A percentile compares a stretch with the other conserved stretches of the same genome.
Conservation (phyloP, 2,797 vertebrate genomes). For the Sebastes jordani region DNA sequence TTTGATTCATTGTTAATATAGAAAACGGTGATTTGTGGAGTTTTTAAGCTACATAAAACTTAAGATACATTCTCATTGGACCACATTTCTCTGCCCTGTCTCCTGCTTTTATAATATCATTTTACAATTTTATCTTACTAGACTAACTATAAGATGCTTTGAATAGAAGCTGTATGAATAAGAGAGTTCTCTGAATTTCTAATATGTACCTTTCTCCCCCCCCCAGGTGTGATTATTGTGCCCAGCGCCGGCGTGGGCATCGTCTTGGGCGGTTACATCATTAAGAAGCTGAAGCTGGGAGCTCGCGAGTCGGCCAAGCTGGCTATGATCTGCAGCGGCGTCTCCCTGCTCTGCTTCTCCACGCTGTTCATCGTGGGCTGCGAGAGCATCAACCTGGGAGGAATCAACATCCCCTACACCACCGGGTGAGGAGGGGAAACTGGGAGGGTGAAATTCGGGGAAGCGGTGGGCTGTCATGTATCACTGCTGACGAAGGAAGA, state of each 20-base stretch:
- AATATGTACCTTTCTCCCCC: too few relatives aligned
- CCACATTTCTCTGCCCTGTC: neutral
- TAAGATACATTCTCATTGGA: neutral
- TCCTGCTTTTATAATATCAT: neutral
- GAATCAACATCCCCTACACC: constrained; percentile 99
- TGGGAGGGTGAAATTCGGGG: neutral
- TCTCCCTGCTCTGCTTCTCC: constrained; percentile 97
- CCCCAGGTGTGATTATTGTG: constrained; percentile 93
- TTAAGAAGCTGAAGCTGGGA: constrained; percentile 97
- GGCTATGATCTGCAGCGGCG: constrained; percentile 99
- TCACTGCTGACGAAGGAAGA: neutral
- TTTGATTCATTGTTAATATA: neutral
- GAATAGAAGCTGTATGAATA: neutral
- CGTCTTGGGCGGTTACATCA: constrained; percentile 97
- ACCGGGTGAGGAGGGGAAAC: constrained; percentile 84
- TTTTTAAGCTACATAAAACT: neutral
- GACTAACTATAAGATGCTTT: neutral
- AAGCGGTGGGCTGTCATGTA: neutral
- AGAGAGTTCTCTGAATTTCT: neutral
- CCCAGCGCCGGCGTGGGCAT: constrained; percentile 98
- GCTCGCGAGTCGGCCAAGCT: constrained; percentile 96
- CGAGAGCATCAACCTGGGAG: constrained; percentile 99
- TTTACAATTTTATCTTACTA: neutral
- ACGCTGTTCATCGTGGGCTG: constrained; percentile 99
- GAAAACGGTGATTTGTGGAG: neutral